A percentile compares a stretch with the other conserved stretches of the same genome.
Evolutionary conservation across 2,113 vertebrate genomes (phyloP).

Genomic region (Dipodomys stephensi): DNA sequence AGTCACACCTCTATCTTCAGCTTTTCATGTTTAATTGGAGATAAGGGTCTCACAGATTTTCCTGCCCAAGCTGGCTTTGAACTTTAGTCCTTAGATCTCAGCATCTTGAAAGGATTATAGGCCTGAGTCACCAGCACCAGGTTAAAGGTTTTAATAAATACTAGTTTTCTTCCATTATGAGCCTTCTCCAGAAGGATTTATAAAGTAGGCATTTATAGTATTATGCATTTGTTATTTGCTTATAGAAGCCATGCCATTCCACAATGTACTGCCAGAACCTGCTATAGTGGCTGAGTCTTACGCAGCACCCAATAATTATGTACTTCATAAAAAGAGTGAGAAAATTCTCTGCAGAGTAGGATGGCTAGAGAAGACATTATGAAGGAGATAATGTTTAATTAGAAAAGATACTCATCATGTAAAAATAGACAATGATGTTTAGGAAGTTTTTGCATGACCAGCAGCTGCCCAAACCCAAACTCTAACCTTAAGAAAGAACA

Average conservation of each 20-base stretch:
- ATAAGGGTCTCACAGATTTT: too few species aligned
- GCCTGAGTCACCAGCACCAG: too few species aligned
- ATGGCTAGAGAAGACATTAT: not conserved
- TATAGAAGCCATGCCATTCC: not conserved
- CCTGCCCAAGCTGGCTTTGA: too few species aligned
- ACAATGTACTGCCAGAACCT: not conserved
- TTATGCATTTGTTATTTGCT: not conserved
- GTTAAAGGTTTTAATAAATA: not conserved
- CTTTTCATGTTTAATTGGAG: too few species aligned
- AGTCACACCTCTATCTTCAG: too few species aligned
- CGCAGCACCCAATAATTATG: not conserved
- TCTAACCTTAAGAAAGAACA: not conserved
- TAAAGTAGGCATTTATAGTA: not conserved
- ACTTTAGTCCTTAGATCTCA: too few species aligned
- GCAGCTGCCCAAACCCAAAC: not conserved
- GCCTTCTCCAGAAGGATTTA: not conserved
- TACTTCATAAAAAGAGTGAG: not conserved
- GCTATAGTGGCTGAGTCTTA: not conserved
- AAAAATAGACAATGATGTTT: not conserved
- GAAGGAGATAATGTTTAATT: constrained; percentile 10
- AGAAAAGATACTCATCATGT: not conserved
- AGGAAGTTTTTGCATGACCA: not conserved
- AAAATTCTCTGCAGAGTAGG: not conserved
- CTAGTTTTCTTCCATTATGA: not conserved
- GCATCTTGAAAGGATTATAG: too few species aligned